Conservation (phyloP, 1,140 invertebrate species). For the Gonioctena quinquepunctata region DNA sequence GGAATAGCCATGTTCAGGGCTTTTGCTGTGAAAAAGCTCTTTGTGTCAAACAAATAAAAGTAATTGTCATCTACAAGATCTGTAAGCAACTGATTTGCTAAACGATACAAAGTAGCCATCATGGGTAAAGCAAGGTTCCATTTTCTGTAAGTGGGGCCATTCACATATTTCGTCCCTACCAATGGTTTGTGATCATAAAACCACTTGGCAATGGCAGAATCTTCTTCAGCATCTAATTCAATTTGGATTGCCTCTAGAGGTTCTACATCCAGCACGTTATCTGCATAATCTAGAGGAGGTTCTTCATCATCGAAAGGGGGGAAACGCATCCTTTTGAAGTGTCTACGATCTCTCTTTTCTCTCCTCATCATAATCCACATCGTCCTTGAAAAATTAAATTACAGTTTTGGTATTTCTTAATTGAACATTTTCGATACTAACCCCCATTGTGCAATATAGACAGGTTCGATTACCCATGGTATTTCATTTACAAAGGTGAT, state of each 20-base stretch:
- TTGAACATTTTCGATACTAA: conserved; percentile 58
- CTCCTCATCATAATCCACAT: conserved; percentile 99
- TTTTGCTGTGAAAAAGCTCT: conserved; percentile 99
- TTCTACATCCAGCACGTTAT: conserved; percentile 98
- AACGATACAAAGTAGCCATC: conserved; percentile 95
- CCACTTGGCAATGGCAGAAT: conserved; percentile 89
- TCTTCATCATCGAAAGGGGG: conserved; percentile 99
- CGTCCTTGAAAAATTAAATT: conserved; percentile 65
- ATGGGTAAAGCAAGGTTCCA: conserved; percentile 96
- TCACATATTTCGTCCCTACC: conserved; percentile 89
- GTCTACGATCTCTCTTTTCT: conserved; percentile 96
- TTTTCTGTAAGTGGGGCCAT: conserved; percentile 94
- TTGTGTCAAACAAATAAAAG: conserved; percentile 98
- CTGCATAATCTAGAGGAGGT: conserved; percentile 98
- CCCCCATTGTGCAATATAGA: conserved; percentile 99
- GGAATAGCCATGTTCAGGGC: conserved; percentile 99
- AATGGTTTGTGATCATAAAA: conserved; percentile 99
- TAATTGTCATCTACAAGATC: conserved; percentile 99
- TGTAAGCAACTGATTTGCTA: conserved; percentile 97
- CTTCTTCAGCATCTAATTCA: conserved; percentile 95
- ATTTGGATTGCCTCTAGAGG: conserved; percentile 99
- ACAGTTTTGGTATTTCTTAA: background rate
- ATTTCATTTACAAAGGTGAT: conserved; percentile 99
- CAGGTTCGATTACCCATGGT: conserved; percentile 98
- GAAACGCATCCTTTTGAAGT: conserved; percentile 99